Conservation (phyloP, 1,140 invertebrate genomes). For the Bilobella aurantiaca region DNA sequence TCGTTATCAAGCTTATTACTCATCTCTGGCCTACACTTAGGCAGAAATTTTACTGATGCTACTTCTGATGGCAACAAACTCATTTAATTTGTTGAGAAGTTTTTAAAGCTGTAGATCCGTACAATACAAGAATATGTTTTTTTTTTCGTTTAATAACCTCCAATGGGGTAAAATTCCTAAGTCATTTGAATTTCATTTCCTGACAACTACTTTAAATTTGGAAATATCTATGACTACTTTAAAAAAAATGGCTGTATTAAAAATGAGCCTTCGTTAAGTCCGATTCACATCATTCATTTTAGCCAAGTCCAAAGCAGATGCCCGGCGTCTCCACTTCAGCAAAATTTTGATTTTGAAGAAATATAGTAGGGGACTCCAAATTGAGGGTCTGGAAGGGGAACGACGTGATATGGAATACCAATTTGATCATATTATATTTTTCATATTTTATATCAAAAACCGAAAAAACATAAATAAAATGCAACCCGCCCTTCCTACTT, state of each 20-base stretch:
- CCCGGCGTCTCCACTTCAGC: not conserved
- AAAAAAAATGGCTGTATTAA: not conserved
- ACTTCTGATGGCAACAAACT: too few species aligned
- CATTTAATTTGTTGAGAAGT: too few species aligned
- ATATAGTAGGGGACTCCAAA: not conserved
- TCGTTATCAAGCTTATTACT: too few species aligned
- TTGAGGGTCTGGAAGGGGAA: not conserved
- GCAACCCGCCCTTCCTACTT: not conserved
- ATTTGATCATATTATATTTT: not conserved
- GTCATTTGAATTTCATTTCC: too few species aligned
- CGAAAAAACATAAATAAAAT: not conserved
- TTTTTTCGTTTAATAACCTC: too few species aligned
- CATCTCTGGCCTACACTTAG: too few species aligned
- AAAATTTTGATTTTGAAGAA: not conserved
- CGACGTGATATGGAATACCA: not conserved
- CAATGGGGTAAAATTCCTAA: too few species aligned
- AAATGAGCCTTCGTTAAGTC: not conserved
- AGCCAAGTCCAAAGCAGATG: slow-evolving; percentile 3
- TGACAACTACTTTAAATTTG: too few species aligned
- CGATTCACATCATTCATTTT: not conserved
- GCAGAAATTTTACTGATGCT: too few species aligned
- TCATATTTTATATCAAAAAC: slow-evolving; percentile 3
- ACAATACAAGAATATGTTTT: too few species aligned
- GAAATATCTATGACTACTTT: not conserved
- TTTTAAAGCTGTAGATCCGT: too few species aligned